Conservation (phyloP, 1,140 invertebrate genomes). For the Gonioctena quinquepunctata region DNA sequence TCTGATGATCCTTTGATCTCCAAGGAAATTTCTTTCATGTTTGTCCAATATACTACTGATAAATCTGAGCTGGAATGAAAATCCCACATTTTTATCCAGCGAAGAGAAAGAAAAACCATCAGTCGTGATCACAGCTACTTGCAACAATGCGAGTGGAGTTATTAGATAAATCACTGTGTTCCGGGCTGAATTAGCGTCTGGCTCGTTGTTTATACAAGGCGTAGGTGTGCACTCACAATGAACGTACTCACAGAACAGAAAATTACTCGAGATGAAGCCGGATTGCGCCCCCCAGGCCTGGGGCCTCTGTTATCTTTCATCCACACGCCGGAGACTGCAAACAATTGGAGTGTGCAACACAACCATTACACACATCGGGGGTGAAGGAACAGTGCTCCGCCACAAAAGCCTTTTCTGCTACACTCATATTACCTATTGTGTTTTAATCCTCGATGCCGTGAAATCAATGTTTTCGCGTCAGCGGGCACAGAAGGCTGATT, state of each 20-base stretch:
- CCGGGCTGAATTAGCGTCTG: conserved; percentile 45
- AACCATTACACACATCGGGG: conserved; percentile 22
- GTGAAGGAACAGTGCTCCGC: conserved; percentile 2
- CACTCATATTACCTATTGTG: conserved; percentile 20
- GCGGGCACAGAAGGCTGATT: not conserved
- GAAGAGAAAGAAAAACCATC: conserved; percentile 17
- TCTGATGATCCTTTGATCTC: no score
- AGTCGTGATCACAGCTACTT: conserved; percentile 42
- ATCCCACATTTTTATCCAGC: not conserved
- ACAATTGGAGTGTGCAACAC: conserved; percentile 24
- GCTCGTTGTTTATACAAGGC: conserved; percentile 42
- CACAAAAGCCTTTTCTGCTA: conserved; percentile 14
- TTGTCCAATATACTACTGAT: no score
- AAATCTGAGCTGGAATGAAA: no score
- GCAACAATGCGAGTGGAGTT: conserved; percentile 44
- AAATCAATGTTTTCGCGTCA: conserved; percentile 4
- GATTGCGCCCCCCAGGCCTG: not conserved
- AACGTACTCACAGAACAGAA: conserved; percentile 39
- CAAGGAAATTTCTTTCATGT: no score
- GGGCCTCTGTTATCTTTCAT: conserved; percentile 14
- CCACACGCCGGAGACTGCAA: conserved; percentile 18
- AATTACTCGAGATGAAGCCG: conserved; percentile 37
- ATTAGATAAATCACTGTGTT: conserved; percentile 51
- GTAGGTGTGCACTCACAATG: conserved; percentile 42
- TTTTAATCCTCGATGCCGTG: conserved; percentile 5